phyloP scores from a whole-genome alignment of 1,140 invertebrate genomes.

The Diachasmimorpha longicaudata region DNA sequence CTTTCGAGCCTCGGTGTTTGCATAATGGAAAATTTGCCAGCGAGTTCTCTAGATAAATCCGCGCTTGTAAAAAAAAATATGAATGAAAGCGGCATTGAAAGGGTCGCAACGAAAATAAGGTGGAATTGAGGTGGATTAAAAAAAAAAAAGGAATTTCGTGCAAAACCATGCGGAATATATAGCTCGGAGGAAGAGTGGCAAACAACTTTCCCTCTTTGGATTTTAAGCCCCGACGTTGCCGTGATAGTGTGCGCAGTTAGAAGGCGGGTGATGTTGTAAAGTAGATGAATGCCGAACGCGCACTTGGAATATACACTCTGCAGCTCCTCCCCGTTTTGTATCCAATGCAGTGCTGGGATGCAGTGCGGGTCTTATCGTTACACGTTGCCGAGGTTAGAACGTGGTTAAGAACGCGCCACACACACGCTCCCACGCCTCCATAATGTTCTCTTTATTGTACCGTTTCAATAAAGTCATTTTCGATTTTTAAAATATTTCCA shows the following conservation, averaged over 20 bases:
- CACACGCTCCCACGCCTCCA: not conserved
- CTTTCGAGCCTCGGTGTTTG: not conserved
- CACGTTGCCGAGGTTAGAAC: not conserved
- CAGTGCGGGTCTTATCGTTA: not conserved
- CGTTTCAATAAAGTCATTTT: slow-evolving; percentile 6
- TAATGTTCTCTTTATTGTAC: not conserved
- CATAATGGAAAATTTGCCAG: not conserved
- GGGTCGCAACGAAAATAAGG: not conserved
- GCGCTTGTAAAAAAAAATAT: not conserved
- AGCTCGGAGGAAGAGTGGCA: slow-evolving; percentile 25
- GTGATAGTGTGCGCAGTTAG: slow-evolving; percentile 3
- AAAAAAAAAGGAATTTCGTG: not conserved
- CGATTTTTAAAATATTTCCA: not conserved
- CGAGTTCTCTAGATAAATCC: not conserved
- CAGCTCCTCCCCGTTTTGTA: not conserved
- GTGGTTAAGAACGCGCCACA: not conserved
- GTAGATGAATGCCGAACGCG: slow-evolving; percentile 1
- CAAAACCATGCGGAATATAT: slow-evolving; percentile 3
- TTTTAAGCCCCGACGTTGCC: not conserved
- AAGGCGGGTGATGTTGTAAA: slow-evolving; percentile 6
- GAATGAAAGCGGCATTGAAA: slow-evolving; percentile 8
- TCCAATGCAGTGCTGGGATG: not conserved
- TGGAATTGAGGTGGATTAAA: slow-evolving; percentile 8
- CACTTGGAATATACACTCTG: not conserved
- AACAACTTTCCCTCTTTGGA: slow-evolving; percentile 30